These are phyloP conservation scores for Zygothrica quintamaculata DNA, from an alignment of 2,888 invertebrate genomes.

Conservation along the genomic window DNA sequence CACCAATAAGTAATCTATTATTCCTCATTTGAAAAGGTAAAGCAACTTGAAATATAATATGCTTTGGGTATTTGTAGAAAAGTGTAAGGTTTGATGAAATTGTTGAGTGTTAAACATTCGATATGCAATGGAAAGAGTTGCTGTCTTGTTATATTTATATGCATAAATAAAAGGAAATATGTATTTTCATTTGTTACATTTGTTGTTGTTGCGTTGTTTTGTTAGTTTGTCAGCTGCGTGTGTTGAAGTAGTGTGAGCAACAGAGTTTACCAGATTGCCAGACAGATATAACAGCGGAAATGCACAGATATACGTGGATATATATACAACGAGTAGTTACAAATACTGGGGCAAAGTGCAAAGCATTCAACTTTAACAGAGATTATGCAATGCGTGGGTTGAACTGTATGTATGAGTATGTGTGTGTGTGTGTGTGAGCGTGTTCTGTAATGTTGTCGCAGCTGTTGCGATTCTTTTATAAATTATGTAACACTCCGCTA, in stretches of 20 bases:
- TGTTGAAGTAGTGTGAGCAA: constrained; percentile 1
- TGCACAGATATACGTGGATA: constrained; percentile 17
- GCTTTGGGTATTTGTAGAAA: too few relatives aligned
- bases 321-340: constrained; percentile 5
- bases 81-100: constrained; percentile 52
- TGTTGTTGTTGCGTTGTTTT: neutral
- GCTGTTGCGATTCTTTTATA: constrained; percentile 19
- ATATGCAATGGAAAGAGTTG: constrained; percentile 12
- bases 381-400: constrained; percentile 46
- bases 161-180: constrained; percentile 30
- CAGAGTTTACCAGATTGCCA: constrained; percentile 23
- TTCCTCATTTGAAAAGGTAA: too few relatives aligned
- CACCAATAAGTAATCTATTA: too few relatives aligned
- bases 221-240: constrained; percentile 17
- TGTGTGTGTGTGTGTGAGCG: neutral
- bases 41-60: too few relatives aligned
- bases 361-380: constrained; percentile 30
- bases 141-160: constrained; percentile 38
- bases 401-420: constrained; percentile 1
- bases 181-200: constrained; percentile 19
- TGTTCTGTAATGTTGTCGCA: constrained; percentile 18
- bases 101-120: constrained; percentile 26
- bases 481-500: constrained; percentile 19
- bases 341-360: neutral
- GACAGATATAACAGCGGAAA: constrained; percentile 28